phyloP scores from a whole-genome alignment of 2,113 vertebrate species.

The Rhineura floridana region DNA sequence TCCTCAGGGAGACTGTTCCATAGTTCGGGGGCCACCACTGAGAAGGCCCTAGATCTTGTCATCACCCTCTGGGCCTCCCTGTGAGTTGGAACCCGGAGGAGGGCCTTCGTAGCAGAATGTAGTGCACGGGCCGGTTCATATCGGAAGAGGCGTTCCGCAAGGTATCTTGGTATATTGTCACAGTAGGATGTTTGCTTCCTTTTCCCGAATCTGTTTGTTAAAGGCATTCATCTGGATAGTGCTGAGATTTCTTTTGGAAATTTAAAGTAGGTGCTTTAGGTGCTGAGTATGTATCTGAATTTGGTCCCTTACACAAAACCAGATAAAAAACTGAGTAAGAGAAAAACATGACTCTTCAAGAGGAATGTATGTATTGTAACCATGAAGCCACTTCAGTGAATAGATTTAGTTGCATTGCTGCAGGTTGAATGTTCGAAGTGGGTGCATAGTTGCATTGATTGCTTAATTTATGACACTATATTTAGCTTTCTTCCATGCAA shows the following conservation, averaged over 20 bases:
- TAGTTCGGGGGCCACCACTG: too few relatives aligned
- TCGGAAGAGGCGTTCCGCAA: too few relatives aligned
- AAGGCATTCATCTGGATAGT: background rate
- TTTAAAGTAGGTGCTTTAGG: slow-evolving; percentile 12
- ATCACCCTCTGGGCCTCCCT: too few relatives aligned
- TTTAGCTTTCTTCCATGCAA: too few relatives aligned
- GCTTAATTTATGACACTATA: background rate
- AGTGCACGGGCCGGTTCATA: too few relatives aligned
- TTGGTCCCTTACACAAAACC: background rate
- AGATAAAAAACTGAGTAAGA: slow-evolving; percentile 31
- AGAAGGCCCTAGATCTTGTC: too few relatives aligned
- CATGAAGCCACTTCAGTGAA: slow-evolving; percentile 33
- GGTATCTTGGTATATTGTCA: too few relatives aligned
- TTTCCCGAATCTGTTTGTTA: background rate
- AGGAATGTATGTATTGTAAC: slow-evolving; percentile 7
- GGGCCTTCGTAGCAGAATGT: too few relatives aligned
- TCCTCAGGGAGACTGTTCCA: too few relatives aligned
- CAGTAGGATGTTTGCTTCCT: slow-evolving; percentile 26
- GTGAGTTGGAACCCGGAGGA: too few relatives aligned
- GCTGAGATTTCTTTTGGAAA: slow-evolving; percentile 4
- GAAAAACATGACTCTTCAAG: slow-evolving; percentile 8
- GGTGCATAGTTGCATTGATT: background rate
- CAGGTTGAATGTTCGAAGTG: slow-evolving; percentile 35
- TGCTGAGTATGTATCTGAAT: background rate
- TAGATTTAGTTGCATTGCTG: slow-evolving; percentile 36